Evolutionary conservation across 2,888 invertebrate species (phyloP), one percentile per base, ranked within the genome.

Genomic region (Blastobasis adustella): DNA sequence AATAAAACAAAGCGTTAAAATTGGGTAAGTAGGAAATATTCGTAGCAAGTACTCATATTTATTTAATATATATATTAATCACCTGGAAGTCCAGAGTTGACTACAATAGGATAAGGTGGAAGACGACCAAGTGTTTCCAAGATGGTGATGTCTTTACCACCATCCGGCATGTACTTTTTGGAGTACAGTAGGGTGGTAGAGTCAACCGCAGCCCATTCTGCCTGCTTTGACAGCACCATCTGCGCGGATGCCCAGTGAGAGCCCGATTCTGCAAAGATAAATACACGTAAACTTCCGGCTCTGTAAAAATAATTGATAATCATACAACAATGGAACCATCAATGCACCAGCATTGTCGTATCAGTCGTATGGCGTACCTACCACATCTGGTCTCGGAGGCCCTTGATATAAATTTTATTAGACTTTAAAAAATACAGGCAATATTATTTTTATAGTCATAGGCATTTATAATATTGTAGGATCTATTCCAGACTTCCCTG

Each of bases 101-200:
- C 83, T 47, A 93, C 89, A 45, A 93, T 82, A 2, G 92, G 91
- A 63, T 93, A 92, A 0, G 92, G 91, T 2, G 93, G 92, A 44
- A 93, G 73, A 10, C 92, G 91, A 23, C 93, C 94, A 61, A 93
- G 76, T 37, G 92, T 92, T 57, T 90, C 89, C 60, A 93, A 73
- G 7, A 90, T 84, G 47, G 79, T 79, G 45, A 92, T 79, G 48
- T 91, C 90, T 60, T 90, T 89, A 36, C 89, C 89, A 49, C 89
- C 81, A 66, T 90, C 89, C 46, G 91, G 90, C 80, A 92, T 86
- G 58, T 81, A 84, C 59, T 86, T 86, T 62, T 90, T 89, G 53
- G 89, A 87, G 58, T 86, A 87, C 5, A 89, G 67, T 7, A 92
- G 79, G 39, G 90, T 89, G 45, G 90, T 90, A 10, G 92, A 90